Percentiles rank a stretch among this genome's conserved stretches.
Evolutionary conservation across 2,888 invertebrate genomes (phyloP).

Genomic region (Bruchidius siliquastri): DNA sequence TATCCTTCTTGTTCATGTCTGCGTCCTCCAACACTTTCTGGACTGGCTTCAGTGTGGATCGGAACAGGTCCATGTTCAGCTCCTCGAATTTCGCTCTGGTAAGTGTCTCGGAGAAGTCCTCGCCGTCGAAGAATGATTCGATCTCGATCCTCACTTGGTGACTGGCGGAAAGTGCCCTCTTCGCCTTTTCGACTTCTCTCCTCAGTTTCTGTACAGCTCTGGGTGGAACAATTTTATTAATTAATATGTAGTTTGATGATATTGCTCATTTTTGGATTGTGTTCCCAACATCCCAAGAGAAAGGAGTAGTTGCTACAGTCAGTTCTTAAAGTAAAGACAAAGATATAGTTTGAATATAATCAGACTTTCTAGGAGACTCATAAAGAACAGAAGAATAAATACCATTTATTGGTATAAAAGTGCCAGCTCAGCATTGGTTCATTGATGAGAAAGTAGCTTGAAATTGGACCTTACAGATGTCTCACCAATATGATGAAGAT

Average conservation of each 20-base stretch:
- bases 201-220: conserved; percentile 93
- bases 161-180: conserved; percentile 88
- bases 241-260: conserved; percentile 48
- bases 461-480: no score
- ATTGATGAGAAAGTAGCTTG: no score
- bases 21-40: conserved; percentile 96
- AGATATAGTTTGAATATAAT: no score
- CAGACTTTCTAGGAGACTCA: no score
- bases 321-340: no score
- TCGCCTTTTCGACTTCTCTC: conserved; percentile 96
- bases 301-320: no score
- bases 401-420: no score
- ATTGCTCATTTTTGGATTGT: no score
- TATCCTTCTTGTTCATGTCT: conserved; percentile 97
- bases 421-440: no score
- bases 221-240: neutral
- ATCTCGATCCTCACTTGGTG: conserved; percentile 98
- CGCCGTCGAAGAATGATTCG: conserved; percentile 96
- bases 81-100: conserved; percentile 99
- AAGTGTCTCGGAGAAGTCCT: conserved; percentile 96
- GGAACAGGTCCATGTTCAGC: conserved; percentile 88
- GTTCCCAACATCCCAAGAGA: no score
- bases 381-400: no score
- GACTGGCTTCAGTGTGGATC: conserved; percentile 91
- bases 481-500: no score